Evolutionary conservation across 2,888 invertebrate species (phyloP).

Genomic region (Drepanosiphum platanoidis): DNA sequence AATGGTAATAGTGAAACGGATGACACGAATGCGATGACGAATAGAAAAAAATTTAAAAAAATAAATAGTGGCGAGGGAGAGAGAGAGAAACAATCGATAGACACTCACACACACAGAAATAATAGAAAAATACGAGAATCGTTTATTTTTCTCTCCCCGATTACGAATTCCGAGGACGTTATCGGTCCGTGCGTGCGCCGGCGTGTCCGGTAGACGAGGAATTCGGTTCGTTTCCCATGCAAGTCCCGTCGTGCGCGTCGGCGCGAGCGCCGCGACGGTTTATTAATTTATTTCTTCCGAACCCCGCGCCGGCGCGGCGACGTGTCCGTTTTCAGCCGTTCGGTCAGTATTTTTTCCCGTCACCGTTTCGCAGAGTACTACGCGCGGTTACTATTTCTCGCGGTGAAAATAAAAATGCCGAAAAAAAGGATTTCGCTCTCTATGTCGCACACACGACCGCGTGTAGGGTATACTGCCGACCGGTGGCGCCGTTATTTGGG

Average conservation of each 20-base stretch:
- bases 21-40: neutral
- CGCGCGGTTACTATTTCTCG: no score
- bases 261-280: neutral
- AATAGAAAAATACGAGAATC: neutral
- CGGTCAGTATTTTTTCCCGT: neutral
- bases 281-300: neutral
- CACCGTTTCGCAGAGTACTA: no score
- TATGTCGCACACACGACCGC: no score
- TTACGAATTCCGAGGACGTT: constrained; percentile 33
- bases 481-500: no score
- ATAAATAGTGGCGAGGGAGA: neutral
- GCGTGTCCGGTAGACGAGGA: constrained; percentile 12
- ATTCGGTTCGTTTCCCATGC: constrained; percentile 39
- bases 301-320: neutral
- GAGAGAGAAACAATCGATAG: neutral
- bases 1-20: neutral
- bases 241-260: constrained; percentile 2
- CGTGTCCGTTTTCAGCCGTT: neutral
- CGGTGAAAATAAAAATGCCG: no score
- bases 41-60: no score
- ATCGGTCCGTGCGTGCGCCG: neutral
- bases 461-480: no score
- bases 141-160: neutral
- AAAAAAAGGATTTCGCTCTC: no score
- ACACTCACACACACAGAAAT: neutral